Conservation (phyloP, 1,140 invertebrate genomes). For the Theocolax elegans region DNA sequence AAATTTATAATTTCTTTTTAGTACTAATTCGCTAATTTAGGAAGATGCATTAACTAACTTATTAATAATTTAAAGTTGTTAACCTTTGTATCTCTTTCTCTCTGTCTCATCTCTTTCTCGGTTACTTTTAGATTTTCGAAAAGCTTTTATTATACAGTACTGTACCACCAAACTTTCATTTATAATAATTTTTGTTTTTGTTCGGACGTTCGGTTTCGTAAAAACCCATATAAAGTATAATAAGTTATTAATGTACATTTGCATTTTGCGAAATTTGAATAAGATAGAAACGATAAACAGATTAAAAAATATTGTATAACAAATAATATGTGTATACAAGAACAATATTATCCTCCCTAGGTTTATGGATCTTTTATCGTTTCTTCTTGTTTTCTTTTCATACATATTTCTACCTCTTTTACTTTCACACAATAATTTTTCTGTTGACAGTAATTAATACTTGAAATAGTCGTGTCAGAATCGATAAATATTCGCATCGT, state of each 20-base stretch:
- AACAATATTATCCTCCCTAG: conserved; percentile 1
- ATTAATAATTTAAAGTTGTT: too few species aligned
- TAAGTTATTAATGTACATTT: conserved; percentile 9
- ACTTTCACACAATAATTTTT: background rate
- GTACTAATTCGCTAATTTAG: too few species aligned
- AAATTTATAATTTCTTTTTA: too few species aligned
- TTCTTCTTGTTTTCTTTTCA: background rate
- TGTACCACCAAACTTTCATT: conserved; percentile 19
- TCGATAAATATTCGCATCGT: conserved; percentile 1
- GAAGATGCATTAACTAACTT: too few species aligned
- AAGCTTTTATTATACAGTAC: conserved; percentile 19
- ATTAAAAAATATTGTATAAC: conserved; percentile 27
- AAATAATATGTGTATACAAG: conserved; percentile 8
- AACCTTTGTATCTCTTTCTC: too few species aligned
- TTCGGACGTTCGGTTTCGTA: conserved; percentile 13
- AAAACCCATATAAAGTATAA: conserved; percentile 1
- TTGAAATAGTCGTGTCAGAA: conserved; percentile 5
- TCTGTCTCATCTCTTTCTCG: background rate
- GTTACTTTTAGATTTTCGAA: background rate
- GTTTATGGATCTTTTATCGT: too few species aligned
- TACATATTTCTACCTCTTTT: background rate
- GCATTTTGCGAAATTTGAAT: conserved; percentile 5
- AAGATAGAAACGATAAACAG: conserved; percentile 16
- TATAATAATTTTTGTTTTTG: background rate
- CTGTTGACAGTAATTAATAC: conserved; percentile 6